phyloP scores from a whole-genome alignment of 2,797 vertebrate genomes.

The Sebastes cheni region DNA sequence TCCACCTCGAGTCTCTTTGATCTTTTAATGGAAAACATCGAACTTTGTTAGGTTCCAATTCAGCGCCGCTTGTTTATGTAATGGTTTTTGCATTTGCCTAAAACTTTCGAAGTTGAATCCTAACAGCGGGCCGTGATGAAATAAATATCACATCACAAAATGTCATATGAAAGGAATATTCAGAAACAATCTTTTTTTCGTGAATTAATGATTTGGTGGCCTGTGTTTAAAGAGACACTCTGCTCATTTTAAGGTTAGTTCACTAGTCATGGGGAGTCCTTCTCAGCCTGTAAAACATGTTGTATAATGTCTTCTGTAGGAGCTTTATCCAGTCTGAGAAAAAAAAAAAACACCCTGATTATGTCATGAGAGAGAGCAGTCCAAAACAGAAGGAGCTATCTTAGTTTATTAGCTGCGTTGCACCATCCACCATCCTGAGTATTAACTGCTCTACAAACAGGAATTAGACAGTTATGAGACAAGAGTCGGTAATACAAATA shows the following conservation, averaged over 20 bases:
- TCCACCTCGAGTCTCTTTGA: conserved; percentile 57
- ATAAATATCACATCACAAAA: background rate
- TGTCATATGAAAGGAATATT: background rate
- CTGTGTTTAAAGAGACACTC: background rate
- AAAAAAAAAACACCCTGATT: background rate
- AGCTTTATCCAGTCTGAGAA: background rate
- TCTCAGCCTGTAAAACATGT: background rate
- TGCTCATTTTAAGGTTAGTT: background rate
- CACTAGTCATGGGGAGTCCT: background rate
- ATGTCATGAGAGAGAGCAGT: background rate
- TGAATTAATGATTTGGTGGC: background rate
- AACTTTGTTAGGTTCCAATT: conserved; percentile 37
- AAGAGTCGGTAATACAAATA: background rate
- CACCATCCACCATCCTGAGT: background rate
- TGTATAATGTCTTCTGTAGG: background rate
- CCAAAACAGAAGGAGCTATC: background rate
- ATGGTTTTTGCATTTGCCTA: background rate
- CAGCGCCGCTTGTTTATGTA: conserved; percentile 3
- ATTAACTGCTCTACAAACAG: background rate
- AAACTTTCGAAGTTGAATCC: conserved; percentile 12
- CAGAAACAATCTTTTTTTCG: background rate
- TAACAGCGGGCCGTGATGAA: background rate
- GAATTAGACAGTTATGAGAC: background rate
- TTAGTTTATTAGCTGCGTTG: background rate
- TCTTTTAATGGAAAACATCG: conserved; percentile 51